Evolutionary conservation across 2,113 vertebrate species (phyloP).

Genomic region (Hassar affinis): DNA sequence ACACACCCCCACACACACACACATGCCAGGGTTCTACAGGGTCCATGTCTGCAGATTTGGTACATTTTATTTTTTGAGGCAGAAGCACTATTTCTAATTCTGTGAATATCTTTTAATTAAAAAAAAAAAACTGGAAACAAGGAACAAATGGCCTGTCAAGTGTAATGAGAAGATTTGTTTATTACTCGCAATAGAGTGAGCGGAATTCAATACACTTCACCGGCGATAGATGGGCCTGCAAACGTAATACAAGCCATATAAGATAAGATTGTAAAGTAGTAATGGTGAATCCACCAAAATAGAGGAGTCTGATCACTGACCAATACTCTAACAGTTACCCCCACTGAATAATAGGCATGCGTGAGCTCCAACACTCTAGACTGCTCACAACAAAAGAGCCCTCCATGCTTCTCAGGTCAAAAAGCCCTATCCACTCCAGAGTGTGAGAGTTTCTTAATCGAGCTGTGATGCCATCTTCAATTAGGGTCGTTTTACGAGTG

Average conservation of each 20-base stretch:
- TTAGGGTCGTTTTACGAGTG: slow-evolving; percentile 46
- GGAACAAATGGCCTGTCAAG: neutral
- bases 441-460: slow-evolving; percentile 27
- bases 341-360: neutral
- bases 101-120: neutral
- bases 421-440: slow-evolving; percentile 35
- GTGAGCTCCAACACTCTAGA: neutral
- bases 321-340: neutral
- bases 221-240: neutral
- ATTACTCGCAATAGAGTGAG: neutral
- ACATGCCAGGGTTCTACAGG: neutral
- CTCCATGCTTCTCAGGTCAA: slow-evolving; percentile 37
- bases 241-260: neutral
- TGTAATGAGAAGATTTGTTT: neutral
- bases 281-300: neutral
- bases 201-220: neutral
- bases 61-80: neutral
- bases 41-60: too few relatives aligned
- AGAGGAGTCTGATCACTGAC: neutral
- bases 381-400: slow-evolving; percentile 30
- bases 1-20: neutral
- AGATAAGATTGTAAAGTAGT: neutral
- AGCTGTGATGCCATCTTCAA: slow-evolving; percentile 44
- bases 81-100: neutral
- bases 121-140: neutral